Base-by-base conservation (phyloP, 2,113 vertebrate species). In the Pomatorhinus ruficollis region DNA sequence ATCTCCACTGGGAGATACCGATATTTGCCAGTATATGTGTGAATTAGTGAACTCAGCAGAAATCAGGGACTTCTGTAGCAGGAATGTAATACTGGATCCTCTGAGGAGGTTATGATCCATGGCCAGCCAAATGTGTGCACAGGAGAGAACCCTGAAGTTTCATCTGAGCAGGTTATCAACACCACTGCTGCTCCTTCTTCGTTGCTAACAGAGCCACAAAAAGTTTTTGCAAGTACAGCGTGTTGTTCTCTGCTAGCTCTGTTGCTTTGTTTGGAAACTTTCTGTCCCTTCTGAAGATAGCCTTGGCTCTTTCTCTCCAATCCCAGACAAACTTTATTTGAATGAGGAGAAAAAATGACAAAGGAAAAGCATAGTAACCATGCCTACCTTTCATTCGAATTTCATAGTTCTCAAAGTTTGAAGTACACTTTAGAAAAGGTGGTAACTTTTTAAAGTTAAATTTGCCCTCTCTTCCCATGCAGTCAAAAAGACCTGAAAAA, bases 401-500 rank as follows among this genome's bases (percentile, higher is more conserved):
- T 90, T 91, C 88, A 95, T 30, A 78, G 33, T 63, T 93, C 89
- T 63, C 33, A 63, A 88, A 82, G 37, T 50, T 95, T 95, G 93
- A 85, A 95, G 71, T 74, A 95, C 30, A 74, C 52, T 94, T 97
- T 91, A 69, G 71, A 90, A 90, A 93, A 96, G 61, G 87, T 95
- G 89, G 54, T 53, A 94, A 91, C 53, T 66, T 97, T 97, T 89
- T 76, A 27, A 95, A 96, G 96, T 88, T 76, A 92, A 74, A 83
- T 97, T 97, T 97, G 42, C 42, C 57, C 91, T 96, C 89, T 91
- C 49, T 69, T 92, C 64, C 83, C 47, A 88, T 74, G 75, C 66
- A 81, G 74, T 78, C 83, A 94, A 89, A 97, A 85, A 91, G 65
- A 95, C 93, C 81, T 88, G 87, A 97, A 95, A 95, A 93, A 95